Base-by-base conservation (phyloP, 2,888 invertebrate genomes). In the Drosophila silvestris region DNA sequence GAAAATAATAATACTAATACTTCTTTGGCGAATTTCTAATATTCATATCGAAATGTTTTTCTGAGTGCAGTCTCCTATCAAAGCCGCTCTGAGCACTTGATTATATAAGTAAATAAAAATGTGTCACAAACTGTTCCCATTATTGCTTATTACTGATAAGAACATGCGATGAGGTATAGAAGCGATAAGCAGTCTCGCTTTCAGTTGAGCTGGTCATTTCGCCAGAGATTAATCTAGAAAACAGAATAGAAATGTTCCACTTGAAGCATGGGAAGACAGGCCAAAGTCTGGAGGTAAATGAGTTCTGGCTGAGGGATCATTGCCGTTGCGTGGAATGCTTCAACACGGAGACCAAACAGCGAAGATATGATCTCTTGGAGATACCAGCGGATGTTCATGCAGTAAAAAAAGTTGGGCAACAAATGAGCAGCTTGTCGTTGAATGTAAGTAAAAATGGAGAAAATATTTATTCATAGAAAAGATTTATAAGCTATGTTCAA, bases 261-360 rank as follows among this genome's bases (percentile, higher is more conserved):
- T 73, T 92, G 26, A 85, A 77, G 60, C 79, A 84, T 35, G 64
- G 75, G 0, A 47, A 62, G 26, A 86, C 79, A 22, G 79, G 83
- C 9, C 82, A 84, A 66, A 57, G 65, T 3, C 39, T 93, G 0
- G 79, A 85, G 56, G 66, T 93, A 4, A 71, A 91, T 58, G 64
- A 89, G 59, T 91, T 88, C 79, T 94, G 93, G 93, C 79, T 93
- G n/a, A 89, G 94, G 4, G 94, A 94, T 81, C 94, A 94, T 75
- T 94, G 94, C 66, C 91, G 95, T 70, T 96, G 96, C 89, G 67
- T 90, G 0, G 85, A 92, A 37, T 96, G 96, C 81, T 96, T 95
- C 86, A 95, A 95, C 83, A 85, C 91, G 0, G 92, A 92, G 35
- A 96, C 95, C 0, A 94, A 94, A 73, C 96, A 96, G 92, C 94